phyloP scores from a whole-genome alignment of 2,797 vertebrate genomes.

The Oreortyx pictus region DNA sequence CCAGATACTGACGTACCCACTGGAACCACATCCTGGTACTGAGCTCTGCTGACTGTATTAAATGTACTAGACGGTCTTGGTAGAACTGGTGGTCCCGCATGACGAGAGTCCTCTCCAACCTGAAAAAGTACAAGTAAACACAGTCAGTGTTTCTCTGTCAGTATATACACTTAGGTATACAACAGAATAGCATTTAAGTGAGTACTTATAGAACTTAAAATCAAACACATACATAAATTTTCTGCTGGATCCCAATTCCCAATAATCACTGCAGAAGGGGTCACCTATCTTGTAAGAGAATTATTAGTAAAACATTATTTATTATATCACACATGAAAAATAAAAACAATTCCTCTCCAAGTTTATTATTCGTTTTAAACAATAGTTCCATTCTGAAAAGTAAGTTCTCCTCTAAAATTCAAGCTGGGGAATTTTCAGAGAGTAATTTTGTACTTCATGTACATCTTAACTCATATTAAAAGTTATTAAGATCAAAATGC shows the following conservation, averaged over 20 bases:
- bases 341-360: background rate
- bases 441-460: background rate
- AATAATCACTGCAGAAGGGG: background rate
- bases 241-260: background rate
- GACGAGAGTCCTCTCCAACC: constrained; percentile 95
- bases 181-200: background rate
- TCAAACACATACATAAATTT: fast-evolving
- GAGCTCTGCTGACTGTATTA: constrained; percentile 90
- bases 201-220: background rate
- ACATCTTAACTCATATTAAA: background rate
- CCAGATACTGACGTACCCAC: constrained; percentile 85
- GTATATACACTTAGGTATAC: fast-evolving
- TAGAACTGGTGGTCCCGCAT: constrained; percentile 86
- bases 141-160: background rate
- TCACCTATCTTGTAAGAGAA: background rate
- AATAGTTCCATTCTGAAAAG: background rate
- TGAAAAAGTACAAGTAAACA: constrained; percentile 61
- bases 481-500: background rate
- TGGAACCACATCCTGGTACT: constrained; percentile 94
- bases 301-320: background rate
- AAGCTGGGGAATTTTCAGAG: background rate
- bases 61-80: constrained; percentile 94
- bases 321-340: background rate
- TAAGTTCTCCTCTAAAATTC: background rate
- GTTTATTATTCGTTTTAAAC: background rate